phyloP scores from a whole-genome alignment of 2,888 invertebrate genomes.

The Therioaphis trifolii region DNA sequence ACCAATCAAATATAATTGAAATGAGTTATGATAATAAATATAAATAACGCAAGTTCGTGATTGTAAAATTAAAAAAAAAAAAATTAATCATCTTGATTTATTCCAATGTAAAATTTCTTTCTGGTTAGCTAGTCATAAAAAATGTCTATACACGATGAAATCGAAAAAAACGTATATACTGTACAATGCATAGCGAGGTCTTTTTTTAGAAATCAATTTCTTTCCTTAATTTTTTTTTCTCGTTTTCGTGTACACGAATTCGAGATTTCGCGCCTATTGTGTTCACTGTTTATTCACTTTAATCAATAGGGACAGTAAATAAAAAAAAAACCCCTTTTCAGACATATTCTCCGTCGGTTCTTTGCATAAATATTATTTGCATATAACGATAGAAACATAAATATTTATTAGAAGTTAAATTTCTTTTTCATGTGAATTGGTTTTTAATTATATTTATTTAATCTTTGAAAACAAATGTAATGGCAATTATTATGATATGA shows the following conservation, averaged over 20 bases:
- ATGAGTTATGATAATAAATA: too few relatives aligned
- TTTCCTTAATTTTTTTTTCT: background rate
- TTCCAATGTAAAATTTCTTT: background rate
- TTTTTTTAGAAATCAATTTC: conserved; percentile 37
- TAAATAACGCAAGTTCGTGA: too few relatives aligned
- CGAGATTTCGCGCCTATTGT: conserved; percentile 33
- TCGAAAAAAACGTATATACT: background rate
- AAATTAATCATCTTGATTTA: conserved; percentile 12
- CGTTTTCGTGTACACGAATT: background rate
- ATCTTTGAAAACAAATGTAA: too few relatives aligned
- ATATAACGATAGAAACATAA: background rate
- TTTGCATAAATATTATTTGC: background rate
- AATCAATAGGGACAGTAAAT: conserved; percentile 35
- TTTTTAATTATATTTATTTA: too few relatives aligned
- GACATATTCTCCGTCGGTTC: background rate
- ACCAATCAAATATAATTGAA: too few relatives aligned
- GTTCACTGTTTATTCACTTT: background rate
- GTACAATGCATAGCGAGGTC: background rate
- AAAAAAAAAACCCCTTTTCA: background rate
- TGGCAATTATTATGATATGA: too few relatives aligned
- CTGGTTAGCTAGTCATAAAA: background rate
- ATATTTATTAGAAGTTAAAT: conserved; percentile 7
- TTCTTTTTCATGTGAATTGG: background rate
- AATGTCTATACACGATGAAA: background rate
- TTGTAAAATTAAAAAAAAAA: background rate